These are phyloP conservation scores for Tolmerus cingulatus DNA, from an alignment of 2,888 invertebrate genomes.

Conservation along the genomic window DNA sequence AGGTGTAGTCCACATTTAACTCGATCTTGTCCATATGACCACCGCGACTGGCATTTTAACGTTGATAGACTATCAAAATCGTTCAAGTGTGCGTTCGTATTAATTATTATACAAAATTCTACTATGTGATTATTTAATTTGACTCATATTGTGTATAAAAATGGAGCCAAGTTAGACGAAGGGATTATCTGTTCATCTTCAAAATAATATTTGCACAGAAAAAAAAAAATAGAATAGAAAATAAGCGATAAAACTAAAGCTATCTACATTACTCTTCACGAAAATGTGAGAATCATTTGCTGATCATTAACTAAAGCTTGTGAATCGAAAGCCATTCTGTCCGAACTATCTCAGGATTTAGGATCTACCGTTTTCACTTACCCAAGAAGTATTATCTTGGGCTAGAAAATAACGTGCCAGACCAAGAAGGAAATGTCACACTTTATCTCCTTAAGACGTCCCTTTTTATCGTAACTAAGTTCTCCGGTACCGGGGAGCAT, in stretches of 20 bases:
- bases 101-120: no score
- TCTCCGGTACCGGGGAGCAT: neutral
- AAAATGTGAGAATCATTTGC: conserved; percentile 28
- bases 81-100: no score
- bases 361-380: conserved; percentile 28
- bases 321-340: conserved; percentile 21
- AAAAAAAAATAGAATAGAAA: neutral
- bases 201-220: neutral
- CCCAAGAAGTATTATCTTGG: conserved; percentile 14
- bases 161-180: neutral
- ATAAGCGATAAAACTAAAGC: neutral
- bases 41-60: no score
- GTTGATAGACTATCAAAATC: no score
- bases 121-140: no score
- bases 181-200: neutral
- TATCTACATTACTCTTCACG: neutral
- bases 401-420: conserved; percentile 9
- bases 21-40: no score
- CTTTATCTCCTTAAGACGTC: conserved; percentile 10
- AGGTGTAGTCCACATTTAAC: no score
- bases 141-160: neutral
- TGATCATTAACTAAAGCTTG: neutral
- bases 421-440: conserved; percentile 25
- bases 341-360: neutral
- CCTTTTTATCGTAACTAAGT: conserved; percentile 17